Evolutionary conservation across 2,797 vertebrate species (phyloP).

Genomic region (Ptychobarbus kaznakovi): DNA sequence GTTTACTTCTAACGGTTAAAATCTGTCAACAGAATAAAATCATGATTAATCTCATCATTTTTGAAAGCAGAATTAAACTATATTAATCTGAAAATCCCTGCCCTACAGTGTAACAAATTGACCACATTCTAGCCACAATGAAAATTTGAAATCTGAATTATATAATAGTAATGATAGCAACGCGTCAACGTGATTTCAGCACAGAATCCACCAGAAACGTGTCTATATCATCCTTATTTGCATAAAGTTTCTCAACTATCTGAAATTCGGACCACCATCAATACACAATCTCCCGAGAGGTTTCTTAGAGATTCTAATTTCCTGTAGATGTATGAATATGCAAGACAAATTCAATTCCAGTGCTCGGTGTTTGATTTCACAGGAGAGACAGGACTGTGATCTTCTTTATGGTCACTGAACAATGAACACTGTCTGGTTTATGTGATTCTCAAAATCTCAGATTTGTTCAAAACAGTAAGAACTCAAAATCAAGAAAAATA

Average conservation of each 20-base stretch:
- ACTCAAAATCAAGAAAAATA: neutral
- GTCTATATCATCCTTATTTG: neutral
- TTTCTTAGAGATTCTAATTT: conserved; percentile 19
- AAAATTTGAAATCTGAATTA: neutral
- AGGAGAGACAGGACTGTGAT: neutral
- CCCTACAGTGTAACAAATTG: neutral
- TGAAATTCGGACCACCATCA: neutral
- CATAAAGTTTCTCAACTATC: neutral
- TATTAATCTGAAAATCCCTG: neutral
- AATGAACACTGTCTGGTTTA: neutral
- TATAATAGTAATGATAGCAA: neutral
- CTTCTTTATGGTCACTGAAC: conserved; percentile 2
- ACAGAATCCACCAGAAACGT: neutral
- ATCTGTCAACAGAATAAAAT: neutral
- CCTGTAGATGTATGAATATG: conserved; percentile 4
- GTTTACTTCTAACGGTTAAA: neutral
- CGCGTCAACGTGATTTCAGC: neutral
- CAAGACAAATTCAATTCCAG: neutral
- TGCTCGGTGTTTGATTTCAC: neutral
- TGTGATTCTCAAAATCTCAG: neutral
- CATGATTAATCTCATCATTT: neutral
- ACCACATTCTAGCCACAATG: neutral
- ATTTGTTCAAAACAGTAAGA: neutral
- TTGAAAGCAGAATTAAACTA: neutral
- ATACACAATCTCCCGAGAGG: neutral